phyloP scores from a whole-genome alignment of 2,797 vertebrate genomes.

The Urosaurus nigricauda region DNA sequence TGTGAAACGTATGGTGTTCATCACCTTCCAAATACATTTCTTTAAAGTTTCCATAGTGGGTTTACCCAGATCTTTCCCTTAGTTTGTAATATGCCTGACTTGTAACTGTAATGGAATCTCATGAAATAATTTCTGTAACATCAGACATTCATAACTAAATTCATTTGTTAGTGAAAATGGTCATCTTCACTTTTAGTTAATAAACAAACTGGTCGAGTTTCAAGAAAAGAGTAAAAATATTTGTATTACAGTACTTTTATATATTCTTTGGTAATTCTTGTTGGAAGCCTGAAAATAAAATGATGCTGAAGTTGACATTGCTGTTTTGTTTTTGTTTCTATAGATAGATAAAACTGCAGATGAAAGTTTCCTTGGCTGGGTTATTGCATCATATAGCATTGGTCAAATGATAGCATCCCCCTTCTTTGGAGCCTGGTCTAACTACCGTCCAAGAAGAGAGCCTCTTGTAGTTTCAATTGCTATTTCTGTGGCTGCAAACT shows the following conservation, averaged over 20 bases:
- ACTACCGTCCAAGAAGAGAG: slow-evolving; percentile 89
- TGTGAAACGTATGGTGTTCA: neutral
- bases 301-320: slow-evolving; percentile 1
- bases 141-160: neutral
- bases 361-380: slow-evolving; percentile 94
- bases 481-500: slow-evolving; percentile 91
- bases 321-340: slow-evolving; percentile 54
- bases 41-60: neutral
- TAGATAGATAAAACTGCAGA: slow-evolving; percentile 88
- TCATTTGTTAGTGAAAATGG: neutral
- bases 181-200: neutral
- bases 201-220: neutral
- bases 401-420: slow-evolving; percentile 97
- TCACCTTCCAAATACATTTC: neutral
- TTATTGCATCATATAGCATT: slow-evolving; percentile 94
- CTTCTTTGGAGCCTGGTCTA: slow-evolving; percentile 94
- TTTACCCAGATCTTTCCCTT: neutral
- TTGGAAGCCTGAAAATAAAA: neutral
- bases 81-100: neutral
- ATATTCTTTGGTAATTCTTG: neutral
- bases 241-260: neutral
- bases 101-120: neutral
- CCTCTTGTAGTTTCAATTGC: slow-evolving; percentile 89
- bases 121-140: neutral
- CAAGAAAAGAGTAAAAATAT: neutral